Percentiles rank a stretch among this genome's conserved stretches.
phyloP scores from a whole-genome alignment of 2,113 vertebrate species.

The Callipepla squamata region DNA sequence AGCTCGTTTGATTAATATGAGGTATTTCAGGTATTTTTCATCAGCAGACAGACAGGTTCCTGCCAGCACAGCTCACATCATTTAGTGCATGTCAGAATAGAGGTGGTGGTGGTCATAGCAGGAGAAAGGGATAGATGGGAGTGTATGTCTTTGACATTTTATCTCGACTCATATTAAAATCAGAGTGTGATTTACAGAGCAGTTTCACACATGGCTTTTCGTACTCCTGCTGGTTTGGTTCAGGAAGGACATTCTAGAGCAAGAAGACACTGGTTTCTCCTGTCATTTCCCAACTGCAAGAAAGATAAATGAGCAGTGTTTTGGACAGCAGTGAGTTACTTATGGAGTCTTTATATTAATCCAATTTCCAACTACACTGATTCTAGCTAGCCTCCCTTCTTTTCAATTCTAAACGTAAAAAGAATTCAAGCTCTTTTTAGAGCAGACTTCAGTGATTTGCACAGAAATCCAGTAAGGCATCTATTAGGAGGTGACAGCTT shows the following conservation, averaged over 20 bases:
- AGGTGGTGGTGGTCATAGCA: not conserved
- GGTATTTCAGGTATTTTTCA: slow-evolving; percentile 58
- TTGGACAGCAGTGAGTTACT: fast-evolving
- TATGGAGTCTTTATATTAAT: not conserved
- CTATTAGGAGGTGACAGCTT: not conserved
- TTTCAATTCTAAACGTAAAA: not conserved
- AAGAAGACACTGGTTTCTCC: not conserved
- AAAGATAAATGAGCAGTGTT: not conserved
- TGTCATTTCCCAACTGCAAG: not conserved
- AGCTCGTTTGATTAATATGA: slow-evolving; percentile 35
- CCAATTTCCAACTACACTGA: not conserved
- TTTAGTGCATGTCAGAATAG: slow-evolving; percentile 46
- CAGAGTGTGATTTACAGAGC: slow-evolving; percentile 53
- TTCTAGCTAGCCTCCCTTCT: not conserved
- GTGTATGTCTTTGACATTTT: slow-evolving; percentile 46
- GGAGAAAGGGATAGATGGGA: slow-evolving; percentile 40
- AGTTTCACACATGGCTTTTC: slow-evolving; percentile 7
- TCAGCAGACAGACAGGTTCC: slow-evolving; percentile 65
- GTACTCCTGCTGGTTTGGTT: slow-evolving; percentile 25
- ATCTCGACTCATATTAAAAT: slow-evolving; percentile 51
- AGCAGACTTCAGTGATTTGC: not conserved
- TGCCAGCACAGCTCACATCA: slow-evolving; percentile 61
- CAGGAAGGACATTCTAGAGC: slow-evolving; percentile 17
- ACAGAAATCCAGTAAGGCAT: not conserved
- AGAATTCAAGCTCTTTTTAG: not conserved